Base-by-base conservation (phyloP, 2,113 vertebrate genomes). In the Acanthochromis polyacanthus region DNA sequence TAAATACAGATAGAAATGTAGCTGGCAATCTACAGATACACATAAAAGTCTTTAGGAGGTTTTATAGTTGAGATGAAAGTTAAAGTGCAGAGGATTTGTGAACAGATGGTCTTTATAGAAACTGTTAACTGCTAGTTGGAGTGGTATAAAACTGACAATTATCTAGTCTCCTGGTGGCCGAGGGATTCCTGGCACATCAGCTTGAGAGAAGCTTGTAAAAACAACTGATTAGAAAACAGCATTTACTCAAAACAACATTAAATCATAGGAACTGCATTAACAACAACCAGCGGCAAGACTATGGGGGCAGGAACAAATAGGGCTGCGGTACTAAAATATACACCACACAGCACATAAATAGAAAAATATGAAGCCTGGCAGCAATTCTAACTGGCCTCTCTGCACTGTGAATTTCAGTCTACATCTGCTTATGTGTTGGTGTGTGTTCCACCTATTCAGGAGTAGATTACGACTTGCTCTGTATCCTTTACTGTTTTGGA, bases 1-100 rank as follows among this genome's bases (percentile, higher is more conserved):
- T 57, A 17, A 59, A 51, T 50, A 50, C 17, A 57, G 36, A 50
- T n/a, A 38, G 17, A 16, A 28, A 71, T 56, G 11, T 40, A 50
- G 10, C 32, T 45, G 36, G 7, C n/a, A 28, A 51, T 50, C n/a
- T 36, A 32, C 19, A 50, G 10, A 15, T 10, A 5, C 30, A 36
- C n/a, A 55, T n/a, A 40, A 48, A 66, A 55, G 53, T 28, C 30
- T 32, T n/a, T 16, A 64, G 58, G 1, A 56, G 5, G 3, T 65
- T 70, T 81, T 66, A 61, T 62, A 36, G 48, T 17, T 46, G 7
- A 20, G 17, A 66, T 64, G 1, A 51, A 64, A 71, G 17, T 57
- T 15, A 10, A 57, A 58, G 71, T 68, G 16, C 28, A 64, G 43
- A 70, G 2, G 19, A 81, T 58, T 23, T 52, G 50, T 63, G 64